Evolutionary conservation across 2,113 vertebrate species (phyloP), one percentile per base, ranked within the genome.

Genomic region (Barnardius zonarius): DNA sequence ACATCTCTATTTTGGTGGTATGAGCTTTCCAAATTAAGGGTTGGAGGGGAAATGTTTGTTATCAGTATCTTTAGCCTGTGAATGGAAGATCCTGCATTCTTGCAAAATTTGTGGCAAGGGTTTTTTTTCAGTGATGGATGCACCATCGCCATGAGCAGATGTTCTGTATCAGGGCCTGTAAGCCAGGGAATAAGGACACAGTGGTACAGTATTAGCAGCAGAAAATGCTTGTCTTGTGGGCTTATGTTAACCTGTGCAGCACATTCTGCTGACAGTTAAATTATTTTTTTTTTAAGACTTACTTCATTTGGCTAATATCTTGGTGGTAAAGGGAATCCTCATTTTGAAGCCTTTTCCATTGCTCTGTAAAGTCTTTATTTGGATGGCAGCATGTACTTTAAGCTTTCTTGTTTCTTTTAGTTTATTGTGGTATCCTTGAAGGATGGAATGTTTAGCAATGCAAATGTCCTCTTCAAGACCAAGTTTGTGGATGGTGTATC

Each of bases 401-500:
- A 55, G 3, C 33, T 94, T 92, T 94, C 51, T 94, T 83, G 3
- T 92, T 96, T 66, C n/a, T 82, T 94, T 90, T 67, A 99, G 99
- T 99, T 99, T 77, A 98, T 99, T 92, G 99, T 99, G 46, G 99
- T 99, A 70, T 99, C 99, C 17, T 97, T 99, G 63, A 99, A 99
- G 96, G 99, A 99, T n/a, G 99, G 99, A 75, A 99, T 99, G 99
- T 99, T 99, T 97, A 99, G 97, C 97, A 99, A 99, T 3, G 99
- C 99, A 80, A 99, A 99, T 7, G 98, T 99, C 79, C 98, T 99
- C 51, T 99, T 98, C 96, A 99, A 98, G 97, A 99, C 99, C 4
- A 99, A 97, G 96, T 99, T 99, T 96, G 96, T 99, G 48, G 99
- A 99, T 64, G 99, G 99, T 43, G 97, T 99, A 88, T 99, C 99